phyloP scores from a whole-genome alignment of 2,888 invertebrate species.

The Sphaerophoria rueppellii region DNA sequence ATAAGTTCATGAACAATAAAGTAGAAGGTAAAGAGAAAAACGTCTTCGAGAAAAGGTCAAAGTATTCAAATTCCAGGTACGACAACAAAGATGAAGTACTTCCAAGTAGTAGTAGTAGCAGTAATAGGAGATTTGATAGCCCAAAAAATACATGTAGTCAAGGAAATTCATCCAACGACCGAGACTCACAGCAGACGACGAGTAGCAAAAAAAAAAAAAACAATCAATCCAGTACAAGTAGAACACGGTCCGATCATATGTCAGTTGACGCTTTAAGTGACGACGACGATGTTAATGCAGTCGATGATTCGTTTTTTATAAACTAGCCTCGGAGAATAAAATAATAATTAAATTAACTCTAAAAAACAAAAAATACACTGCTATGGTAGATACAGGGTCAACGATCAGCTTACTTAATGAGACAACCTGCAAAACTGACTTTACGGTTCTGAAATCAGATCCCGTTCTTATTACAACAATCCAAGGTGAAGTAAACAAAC shows the following conservation, averaged over 20 bases:
- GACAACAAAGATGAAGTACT: too few species aligned
- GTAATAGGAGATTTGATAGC: too few species aligned
- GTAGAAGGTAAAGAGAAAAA: not conserved
- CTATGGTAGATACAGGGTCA: slow-evolving; percentile 2
- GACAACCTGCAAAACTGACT: not conserved
- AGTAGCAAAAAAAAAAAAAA: not conserved
- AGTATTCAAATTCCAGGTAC: not conserved
- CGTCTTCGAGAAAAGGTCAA: not conserved
- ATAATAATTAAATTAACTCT: not conserved
- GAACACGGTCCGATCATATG: not conserved
- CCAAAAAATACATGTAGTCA: too few species aligned
- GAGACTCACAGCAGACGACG: not conserved
- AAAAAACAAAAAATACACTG: not conserved
- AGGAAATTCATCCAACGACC: not conserved
- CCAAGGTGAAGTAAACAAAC: slow-evolving; percentile 7
- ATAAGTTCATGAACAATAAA: not conserved
- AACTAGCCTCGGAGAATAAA: slow-evolving; percentile 3
- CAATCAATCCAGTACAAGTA: not conserved
- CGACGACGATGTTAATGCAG: not conserved
- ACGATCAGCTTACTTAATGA: not conserved
- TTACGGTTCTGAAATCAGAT: not conserved
- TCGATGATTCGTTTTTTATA: slow-evolving; percentile 2
- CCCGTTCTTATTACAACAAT: not conserved
- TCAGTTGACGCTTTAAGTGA: not conserved
- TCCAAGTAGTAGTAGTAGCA: too few species aligned